Conservation (phyloP, 2,888 invertebrate genomes). For the Melinaea marsaeus region DNA sequence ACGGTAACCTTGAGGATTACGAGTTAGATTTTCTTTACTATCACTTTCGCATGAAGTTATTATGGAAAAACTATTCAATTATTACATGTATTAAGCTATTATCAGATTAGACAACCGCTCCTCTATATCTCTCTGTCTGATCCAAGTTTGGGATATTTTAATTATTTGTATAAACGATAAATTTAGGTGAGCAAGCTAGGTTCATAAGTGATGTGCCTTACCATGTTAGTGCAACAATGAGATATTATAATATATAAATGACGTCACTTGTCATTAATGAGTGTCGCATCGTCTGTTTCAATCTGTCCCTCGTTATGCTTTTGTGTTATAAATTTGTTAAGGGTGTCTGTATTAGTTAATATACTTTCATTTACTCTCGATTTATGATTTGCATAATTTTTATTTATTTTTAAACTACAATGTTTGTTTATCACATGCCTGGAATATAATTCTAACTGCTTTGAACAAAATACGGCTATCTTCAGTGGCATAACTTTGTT, state of each 20-base stretch:
- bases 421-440: no score
- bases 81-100: background rate
- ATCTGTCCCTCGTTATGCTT: conserved; percentile 7
- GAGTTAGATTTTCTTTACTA: conserved; percentile 21
- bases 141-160: background rate
- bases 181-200: conserved; percentile 4
- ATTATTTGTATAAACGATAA: conserved; percentile 1
- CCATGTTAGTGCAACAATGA: conserved; percentile 1
- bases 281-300: conserved; percentile 21
- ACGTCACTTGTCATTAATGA: conserved; percentile 21
- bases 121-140: no score
- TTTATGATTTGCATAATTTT: no score
- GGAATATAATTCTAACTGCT: no score
- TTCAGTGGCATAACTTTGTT: no score
- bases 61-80: background rate
- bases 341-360: no score
- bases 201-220: conserved; percentile 16
- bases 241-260: conserved; percentile 17
- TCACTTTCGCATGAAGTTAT: background rate
- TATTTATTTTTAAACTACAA: no score
- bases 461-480: no score
- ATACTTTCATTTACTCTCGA: no score
- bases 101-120: no score
- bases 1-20: conserved; percentile 33
- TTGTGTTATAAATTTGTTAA: no score